phyloP scores from a whole-genome alignment of 2,113 vertebrate genomes.

The Callipepla californica region DNA sequence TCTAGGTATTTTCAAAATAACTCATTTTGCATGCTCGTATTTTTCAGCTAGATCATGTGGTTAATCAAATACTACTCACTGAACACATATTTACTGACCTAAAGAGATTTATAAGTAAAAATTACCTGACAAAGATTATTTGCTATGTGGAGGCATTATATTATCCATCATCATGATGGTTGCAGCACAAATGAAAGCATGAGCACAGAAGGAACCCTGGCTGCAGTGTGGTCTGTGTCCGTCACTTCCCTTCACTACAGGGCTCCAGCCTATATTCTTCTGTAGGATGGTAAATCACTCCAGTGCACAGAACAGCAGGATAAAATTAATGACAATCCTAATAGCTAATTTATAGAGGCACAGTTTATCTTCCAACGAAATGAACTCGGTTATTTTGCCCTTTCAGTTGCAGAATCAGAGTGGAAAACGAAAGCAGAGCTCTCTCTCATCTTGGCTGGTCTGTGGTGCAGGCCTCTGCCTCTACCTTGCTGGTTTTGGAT shows the following conservation, averaged over 20 bases:
- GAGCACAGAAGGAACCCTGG: no score
- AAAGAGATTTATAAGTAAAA: background rate
- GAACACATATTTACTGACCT: background rate
- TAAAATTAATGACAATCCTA: background rate
- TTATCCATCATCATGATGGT: background rate
- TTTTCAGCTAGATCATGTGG: background rate
- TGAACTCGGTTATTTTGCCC: background rate
- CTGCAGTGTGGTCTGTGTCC: background rate
- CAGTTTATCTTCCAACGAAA: background rate
- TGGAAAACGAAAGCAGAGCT: background rate
- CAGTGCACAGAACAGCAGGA: background rate
- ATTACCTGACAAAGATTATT: background rate
- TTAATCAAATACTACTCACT: background rate
- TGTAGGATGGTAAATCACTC: background rate
- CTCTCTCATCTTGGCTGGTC: background rate
- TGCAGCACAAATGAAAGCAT: background rate
- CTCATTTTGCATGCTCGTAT: background rate
- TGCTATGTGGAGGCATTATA: background rate
- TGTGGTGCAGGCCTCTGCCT: background rate
- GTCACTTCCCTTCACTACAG: background rate
- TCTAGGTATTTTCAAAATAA: background rate
- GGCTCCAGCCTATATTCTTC: background rate
- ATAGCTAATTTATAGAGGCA: background rate
- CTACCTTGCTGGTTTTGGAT: background rate
- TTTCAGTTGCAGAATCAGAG: background rate